These are phyloP conservation scores for Acromyrmex heyeri DNA, from an alignment of 1,140 invertebrate genomes.

Conservation along the genomic window DNA sequence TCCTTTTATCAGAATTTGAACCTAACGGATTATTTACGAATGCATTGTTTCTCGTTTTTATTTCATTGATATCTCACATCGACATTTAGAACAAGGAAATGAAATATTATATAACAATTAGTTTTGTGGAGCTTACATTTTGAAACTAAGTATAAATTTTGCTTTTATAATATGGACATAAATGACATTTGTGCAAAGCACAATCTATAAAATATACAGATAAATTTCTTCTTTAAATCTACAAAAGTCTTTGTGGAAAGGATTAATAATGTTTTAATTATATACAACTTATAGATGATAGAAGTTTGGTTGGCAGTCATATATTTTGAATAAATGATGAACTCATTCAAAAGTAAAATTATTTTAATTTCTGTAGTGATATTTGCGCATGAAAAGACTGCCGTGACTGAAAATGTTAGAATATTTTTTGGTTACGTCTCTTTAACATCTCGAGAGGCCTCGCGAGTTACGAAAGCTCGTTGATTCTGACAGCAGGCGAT, in stretches of 20 bases:
- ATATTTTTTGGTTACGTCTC: constrained; percentile 38
- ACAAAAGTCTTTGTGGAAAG: not conserved
- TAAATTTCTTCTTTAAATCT: not conserved
- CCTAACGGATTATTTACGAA: constrained; percentile 8
- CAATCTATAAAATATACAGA: constrained; percentile 1
- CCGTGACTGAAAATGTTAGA: not conserved
- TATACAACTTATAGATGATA: not conserved
- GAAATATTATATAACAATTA: not conserved
- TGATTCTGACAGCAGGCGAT: constrained; percentile 52
- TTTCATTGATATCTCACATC: not conserved
- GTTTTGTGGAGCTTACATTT: not conserved
- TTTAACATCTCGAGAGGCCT: constrained; percentile 29
- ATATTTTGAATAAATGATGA: not conserved
- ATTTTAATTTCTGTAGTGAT: constrained; percentile 21
- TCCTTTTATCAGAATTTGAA: constrained; percentile 25
- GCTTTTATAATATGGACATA: not conserved
- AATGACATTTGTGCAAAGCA: not conserved
- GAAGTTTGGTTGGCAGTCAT: not conserved
- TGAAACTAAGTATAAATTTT: not conserved
- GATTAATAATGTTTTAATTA: not conserved
- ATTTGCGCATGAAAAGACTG: constrained; percentile 29
- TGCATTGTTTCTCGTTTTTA: not conserved
- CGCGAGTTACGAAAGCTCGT: constrained; percentile 53
- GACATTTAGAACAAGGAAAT: not conserved
- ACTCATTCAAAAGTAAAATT: not conserved